Evolutionary conservation across 2,797 vertebrate genomes (phyloP), one percentile per base, ranked within the genome.

Genomic region (Argya squamiceps): DNA sequence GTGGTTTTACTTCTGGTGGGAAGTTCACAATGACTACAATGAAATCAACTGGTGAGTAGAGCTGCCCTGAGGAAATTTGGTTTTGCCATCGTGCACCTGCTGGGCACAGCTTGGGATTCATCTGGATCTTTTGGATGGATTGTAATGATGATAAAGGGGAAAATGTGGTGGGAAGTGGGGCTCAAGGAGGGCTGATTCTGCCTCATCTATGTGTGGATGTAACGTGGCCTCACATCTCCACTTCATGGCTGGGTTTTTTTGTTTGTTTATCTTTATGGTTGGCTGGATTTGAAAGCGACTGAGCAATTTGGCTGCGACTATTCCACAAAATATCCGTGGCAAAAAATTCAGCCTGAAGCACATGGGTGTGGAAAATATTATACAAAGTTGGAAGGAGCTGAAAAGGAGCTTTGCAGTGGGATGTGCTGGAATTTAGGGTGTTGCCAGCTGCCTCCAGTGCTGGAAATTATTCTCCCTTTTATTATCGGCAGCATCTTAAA

Each of bases 1-100:
- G 68, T 99, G 99, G 99, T 98, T 98, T 83, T 99, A 99, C 97
- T 99, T 99, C 98, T 99, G 99, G 99, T 98, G 99, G 98, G 99
- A 99, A 95, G 98, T 98, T 73, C 99, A 98, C 89, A 99, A 99
- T n/a, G 99, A 99, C 97, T 99, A 99, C 97, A 98, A 99, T 39
- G 99, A 99, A 92, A 99, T 99, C 98, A 99, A 99, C 98, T 99
- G 99, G 99, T 99, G 95, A 99, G 99, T 98, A 63, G 60, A 32
- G 60, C 26, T 41, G 11, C 24, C 46, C 29, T 52, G 12, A 4
- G 36, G 19, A 11, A 12, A 30, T 50, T 4, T 15, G 24, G 6
- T 15, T 76, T 15, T 79, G 29, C 15, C 5, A 0, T 41, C 6
- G 0, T 3, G 2, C 0, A 0, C 39, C 21, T 58, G 32, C 26